Base-by-base conservation (phyloP, 2,888 invertebrate species). In the Cephus spinipes region DNA sequence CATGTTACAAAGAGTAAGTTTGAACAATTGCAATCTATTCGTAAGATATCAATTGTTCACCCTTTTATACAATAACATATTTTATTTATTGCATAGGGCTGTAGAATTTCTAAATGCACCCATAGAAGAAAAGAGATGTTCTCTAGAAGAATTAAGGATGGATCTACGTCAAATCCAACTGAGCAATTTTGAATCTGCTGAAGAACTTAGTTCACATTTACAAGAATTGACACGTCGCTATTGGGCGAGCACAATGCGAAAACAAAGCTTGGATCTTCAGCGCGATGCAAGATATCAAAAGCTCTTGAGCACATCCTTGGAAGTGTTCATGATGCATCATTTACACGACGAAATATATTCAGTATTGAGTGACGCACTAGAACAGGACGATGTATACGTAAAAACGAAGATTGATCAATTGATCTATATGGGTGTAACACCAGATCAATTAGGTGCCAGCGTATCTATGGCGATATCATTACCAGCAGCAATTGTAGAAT, bases 401-500 rank as follows among this genome's bases (percentile, higher is more conserved):
- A 91, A 90, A 78, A 81, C 85, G 4, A 92, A 91, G 83, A 90
- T 91, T 73, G 88, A 89, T 73, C 79, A 89, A 35, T 85, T 92
- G 74, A 88, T 87, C 34, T 85, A 87, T 3, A 75, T 84, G n/a
- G 89, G 91, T 74, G 86, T 92, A 3, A 90, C 91, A 33, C 90
- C 92, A 3, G 92, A 91, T 82, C 91, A 92, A 80, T 84, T 92
- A 33, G 92, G 92, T 11, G 90, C 91, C 3, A 87, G 89, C n/a
- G 89, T 90, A 78, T 89, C 92, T 74, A 89, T 90, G 80, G 89
- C 90, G 23, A 88, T 92, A 68, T 90, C 91, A 23, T 83, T 92
- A 79, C 90, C 91, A n/a, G 91, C 92, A n/a, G 92, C 92, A 23
- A 92, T 92, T n/a, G 92, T 92, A 23, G 93, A 93, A 85, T 85